Base-by-base conservation (phyloP, 2,888 invertebrate genomes). In the Mythimna loreyi region DNA sequence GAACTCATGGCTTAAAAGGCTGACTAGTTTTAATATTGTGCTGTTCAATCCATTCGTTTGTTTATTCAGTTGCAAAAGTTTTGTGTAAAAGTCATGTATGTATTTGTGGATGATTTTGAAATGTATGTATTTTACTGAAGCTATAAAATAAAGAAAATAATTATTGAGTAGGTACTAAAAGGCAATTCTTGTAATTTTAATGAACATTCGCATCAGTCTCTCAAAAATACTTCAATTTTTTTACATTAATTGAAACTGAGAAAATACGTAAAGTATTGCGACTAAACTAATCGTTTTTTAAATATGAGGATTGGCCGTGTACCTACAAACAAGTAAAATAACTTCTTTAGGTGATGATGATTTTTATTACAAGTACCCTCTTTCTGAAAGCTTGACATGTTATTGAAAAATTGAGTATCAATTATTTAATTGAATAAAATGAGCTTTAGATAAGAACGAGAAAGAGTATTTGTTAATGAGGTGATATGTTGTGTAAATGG, bases 1-100 rank as follows among this genome's bases (percentile, higher is more conserved):
- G 57, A 64, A 55, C 53, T 52, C 64, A 80, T 85, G 75, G 89
- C 87, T 91, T 86, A 40, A 84, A 92, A 92, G 91, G 91, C 92
- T 92, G 92, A 92, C 75, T 92, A 92, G 89, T 71, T 80, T 57
- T 84, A 82, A 72, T 71, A 69, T 66, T 78, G 80, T 84, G 69
- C 25, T 62, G 73, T 75, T 68, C 11, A 43, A 56, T 57, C 36
- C 36, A 57, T 59, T 63, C 45, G 50, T 63, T 50, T 61, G 53
- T 61, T 47, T 63, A 55, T 52, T 58, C 45, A 58, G 21, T 64
- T 62, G 57, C 23, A 63, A 49, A 59, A 1, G 23, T n/a, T 49
- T 75, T 23, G 19, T 63, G 43, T 49, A 30, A 28, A 43, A 36
- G 25, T 40, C n/a, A 43, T 72, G 59, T 60, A 63, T 58, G 61